Evolutionary conservation across 2,888 invertebrate genomes (phyloP), one percentile per base, ranked within the genome.

Genomic region (Drosophila mettleri): DNA sequence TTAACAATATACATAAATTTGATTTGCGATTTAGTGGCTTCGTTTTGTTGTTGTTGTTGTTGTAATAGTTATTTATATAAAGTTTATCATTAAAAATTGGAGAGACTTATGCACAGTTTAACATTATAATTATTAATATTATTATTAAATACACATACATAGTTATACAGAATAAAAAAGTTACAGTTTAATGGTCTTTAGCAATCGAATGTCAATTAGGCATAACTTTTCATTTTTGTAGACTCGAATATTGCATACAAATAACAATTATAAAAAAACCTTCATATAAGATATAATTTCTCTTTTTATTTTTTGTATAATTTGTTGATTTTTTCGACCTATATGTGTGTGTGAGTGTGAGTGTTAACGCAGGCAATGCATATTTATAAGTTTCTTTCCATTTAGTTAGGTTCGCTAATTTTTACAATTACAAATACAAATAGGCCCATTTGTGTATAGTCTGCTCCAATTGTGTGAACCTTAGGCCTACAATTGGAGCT

Each of bases 211-310:
- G 63, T 63, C 63, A 78, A 59, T 74, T 74, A 71, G 20, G 59
- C 59, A 60, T 74, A 76, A 71, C 65, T 64, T 61, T 31, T 57
- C 59, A 36, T 67, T 67, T 39, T 72, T 64, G 43, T 64, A 74
- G 87, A 78, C 80, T 74, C 80, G 66, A 80, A 75, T 69, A 81
- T 81, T 69, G 88, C 87, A 84, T 86, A 88, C 67, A 88, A 88
- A 86, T 88, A 88, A 84, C 83, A 84, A 70, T 88, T 86, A 81
- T 88, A 87, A 76, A 82, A 58, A 62, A 88, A 83, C 55, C 59
- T 67, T 60, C 59, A 77, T 86, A 83, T 62, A 82, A 70, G 65
- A 68, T 62, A 66, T 80, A 60, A 58, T 54, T 33, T 20, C 49
- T 49, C n/a, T 67, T 60, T 36, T 38, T 36, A 5, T 36, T 36